A percentile compares a stretch with the other conserved stretches of the same genome.
phyloP scores from a whole-genome alignment of 2,797 vertebrate genomes.

The Psittacula derbiana region DNA sequence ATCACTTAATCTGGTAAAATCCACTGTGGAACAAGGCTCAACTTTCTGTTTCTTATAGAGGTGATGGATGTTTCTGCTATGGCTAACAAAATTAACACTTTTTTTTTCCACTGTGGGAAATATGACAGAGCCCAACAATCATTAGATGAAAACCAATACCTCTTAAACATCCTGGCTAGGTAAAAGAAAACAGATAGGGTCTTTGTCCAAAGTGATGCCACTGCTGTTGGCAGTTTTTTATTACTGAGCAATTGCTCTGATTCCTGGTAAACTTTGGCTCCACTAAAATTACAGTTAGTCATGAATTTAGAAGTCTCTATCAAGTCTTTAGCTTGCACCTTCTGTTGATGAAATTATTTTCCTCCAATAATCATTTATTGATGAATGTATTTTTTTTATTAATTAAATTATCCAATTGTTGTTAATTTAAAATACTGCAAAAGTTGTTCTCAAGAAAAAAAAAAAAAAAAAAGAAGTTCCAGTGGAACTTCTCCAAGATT shows the following conservation, averaged over 20 bases:
- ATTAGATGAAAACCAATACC: neutral
- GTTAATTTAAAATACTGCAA: neutral
- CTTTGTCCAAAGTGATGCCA: neutral
- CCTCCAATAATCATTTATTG: neutral
- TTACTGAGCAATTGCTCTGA: neutral
- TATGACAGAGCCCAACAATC: neutral
- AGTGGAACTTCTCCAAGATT: neutral
- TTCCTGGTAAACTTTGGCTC: neutral
- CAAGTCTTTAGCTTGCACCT: neutral
- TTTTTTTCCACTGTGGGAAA: neutral
- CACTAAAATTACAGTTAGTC: neutral
- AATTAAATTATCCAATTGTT: neutral
- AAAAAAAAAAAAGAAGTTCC: neutral
- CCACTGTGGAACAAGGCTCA: neutral
- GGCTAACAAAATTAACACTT: neutral
- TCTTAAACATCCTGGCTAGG: neutral
- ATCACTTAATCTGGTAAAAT: neutral
- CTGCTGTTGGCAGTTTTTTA: neutral
- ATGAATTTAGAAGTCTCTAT: neutral
- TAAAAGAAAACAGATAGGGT: neutral
- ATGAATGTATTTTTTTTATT: neutral
- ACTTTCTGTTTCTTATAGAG: neutral
- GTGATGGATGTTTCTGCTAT: neutral
- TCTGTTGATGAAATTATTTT: neutral
- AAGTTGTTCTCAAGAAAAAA: neutral